These are phyloP conservation scores for Pygmarrhopalites habei DNA, from an alignment of 1,140 invertebrate species.

Conservation along the genomic window DNA sequence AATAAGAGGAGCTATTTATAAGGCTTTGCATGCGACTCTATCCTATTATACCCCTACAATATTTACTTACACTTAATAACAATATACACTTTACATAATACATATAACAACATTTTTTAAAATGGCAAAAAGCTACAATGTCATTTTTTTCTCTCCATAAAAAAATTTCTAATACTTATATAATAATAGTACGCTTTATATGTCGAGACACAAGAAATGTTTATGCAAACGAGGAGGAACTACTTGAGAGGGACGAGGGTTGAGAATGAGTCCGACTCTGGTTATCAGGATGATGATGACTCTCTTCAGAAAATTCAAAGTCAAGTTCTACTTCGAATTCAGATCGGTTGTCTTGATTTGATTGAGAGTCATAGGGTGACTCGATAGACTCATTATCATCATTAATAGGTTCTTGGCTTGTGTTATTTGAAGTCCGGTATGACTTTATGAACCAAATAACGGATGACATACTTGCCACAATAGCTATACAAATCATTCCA, in stretches of 20 bases:
- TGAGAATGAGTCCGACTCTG: not conserved
- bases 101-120: too few species aligned
- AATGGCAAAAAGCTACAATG: too few species aligned
- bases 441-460: constrained; percentile 36
- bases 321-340: constrained; percentile 38
- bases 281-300: constrained; percentile 9
- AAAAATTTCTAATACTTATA: too few species aligned
- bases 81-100: too few species aligned
- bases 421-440: constrained; percentile 4
- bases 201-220: too few species aligned
- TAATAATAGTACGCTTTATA: too few species aligned
- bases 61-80: too few species aligned
- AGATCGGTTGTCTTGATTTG: constrained; percentile 26
- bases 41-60: too few species aligned
- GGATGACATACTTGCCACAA: constrained; percentile 33
- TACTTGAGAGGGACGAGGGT: not conserved
- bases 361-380: constrained; percentile 4
- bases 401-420: not conserved
- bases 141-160: too few species aligned
- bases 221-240: constrained; percentile 9
- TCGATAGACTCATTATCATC: constrained; percentile 19
- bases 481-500: constrained; percentile 35
- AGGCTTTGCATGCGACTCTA: too few species aligned
- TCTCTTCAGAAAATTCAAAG: constrained; percentile 39
- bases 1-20: too few species aligned